These are phyloP conservation scores for Charaxes varanes DNA, from an alignment of 1,140 invertebrate species.

Conservation along the genomic window DNA sequence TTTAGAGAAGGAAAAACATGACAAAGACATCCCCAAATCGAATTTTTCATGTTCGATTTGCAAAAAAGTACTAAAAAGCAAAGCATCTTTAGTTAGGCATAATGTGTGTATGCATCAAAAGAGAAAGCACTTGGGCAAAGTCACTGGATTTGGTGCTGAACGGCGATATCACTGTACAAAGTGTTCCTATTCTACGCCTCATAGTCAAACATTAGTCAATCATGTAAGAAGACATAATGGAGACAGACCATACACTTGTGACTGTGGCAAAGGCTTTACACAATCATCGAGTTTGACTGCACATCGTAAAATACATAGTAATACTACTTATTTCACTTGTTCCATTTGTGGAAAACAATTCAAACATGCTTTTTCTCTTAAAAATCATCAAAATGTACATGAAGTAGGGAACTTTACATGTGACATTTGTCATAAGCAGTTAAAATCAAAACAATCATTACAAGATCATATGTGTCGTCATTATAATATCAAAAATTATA, in stretches of 20 bases:
- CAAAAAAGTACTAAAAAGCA: conserved; percentile 45
- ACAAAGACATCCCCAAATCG: background rate
- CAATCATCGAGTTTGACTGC: conserved; percentile 67
- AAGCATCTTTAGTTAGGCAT: conserved; percentile 38
- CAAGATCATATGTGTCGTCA: conserved; percentile 62
- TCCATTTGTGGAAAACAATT: conserved; percentile 78
- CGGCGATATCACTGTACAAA: conserved; percentile 58
- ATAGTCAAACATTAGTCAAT: conserved; percentile 65
- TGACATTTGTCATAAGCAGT: conserved; percentile 49
- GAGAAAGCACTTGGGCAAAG: conserved; percentile 48
- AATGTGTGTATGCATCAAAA: conserved; percentile 49
- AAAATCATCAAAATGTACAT: conserved; percentile 62
- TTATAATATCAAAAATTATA: conserved; percentile 65
- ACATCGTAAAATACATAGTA: conserved; percentile 71
- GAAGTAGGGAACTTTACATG: conserved; percentile 41
- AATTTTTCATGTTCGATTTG: conserved; percentile 39
- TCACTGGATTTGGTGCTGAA: conserved; percentile 51
- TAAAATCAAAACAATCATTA: conserved; percentile 61
- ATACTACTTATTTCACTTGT: conserved; percentile 74
- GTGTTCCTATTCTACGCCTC: conserved; percentile 61
- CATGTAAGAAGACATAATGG: conserved; percentile 74
- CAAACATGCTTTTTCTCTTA: conserved; percentile 67
- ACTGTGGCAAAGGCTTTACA: conserved; percentile 77
- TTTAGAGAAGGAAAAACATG: conserved; percentile 12
- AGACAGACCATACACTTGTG: conserved; percentile 71